Base-by-base conservation (phyloP, 2,797 vertebrate genomes). In the Siniperca obscura region DNA sequence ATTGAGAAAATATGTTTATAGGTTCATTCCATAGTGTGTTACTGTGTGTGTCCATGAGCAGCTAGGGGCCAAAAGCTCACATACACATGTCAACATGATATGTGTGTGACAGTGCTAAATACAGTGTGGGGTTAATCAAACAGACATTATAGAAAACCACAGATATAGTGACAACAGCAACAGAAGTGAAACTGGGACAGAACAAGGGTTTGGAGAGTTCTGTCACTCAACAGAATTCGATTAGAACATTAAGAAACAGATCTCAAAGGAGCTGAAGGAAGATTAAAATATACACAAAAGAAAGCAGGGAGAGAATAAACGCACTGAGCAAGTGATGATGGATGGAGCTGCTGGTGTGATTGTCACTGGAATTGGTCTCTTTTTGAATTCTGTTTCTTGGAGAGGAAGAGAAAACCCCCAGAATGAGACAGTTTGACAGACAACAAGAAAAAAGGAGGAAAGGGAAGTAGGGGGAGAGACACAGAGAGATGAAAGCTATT, bases 401-500 rank as follows among this genome's bases (percentile, higher is more conserved):
- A 40, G 42, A 71, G 10, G 42, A 78, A 62, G 27, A 69, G 78
- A 48, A 56, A 57, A 9, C 12, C 2, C 16, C 30, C 17, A 52
- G 48, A 61, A 80, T 55, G 74, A 57, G 59, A 72, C 53, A 79
- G 73, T 53, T 78, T 86, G 73, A 82, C 69, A 74, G 73, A 85
- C 59, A 50, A 13, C 19, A 61, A 81, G 34, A 34, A 25, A 30
- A 53, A 60, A 53, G 9, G 27, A 30, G 55, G 34, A 22, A 30
- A 46, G 38, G 57, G n/a, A 60, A 44, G 61, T 4, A 38, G 9
- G 64, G 34, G 53, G 16, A 61, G 38, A 21, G 30, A 55, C 13
- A 25, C 27, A 36, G 34, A 50, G n/a, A 81, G 83, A 89, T 86
- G 82, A 88, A 89, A 89, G 86, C 80, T 65, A 80, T 80, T 83